These are phyloP conservation scores for Amaurobius ferox DNA, from an alignment of 2,888 invertebrate species.

Conservation along the genomic window DNA sequence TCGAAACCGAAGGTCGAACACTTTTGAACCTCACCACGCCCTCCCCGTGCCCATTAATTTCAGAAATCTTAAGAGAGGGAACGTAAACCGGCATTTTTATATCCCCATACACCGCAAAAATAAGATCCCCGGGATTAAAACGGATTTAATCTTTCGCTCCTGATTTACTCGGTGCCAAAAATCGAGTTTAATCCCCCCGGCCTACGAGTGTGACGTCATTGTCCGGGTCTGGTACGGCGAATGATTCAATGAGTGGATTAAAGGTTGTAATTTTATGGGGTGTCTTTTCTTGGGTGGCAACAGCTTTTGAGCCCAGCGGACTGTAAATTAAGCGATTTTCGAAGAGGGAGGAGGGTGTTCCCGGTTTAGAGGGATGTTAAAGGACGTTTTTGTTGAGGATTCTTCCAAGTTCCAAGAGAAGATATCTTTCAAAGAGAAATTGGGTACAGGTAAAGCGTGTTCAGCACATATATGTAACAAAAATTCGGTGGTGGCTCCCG, in stretches of 20 bases:
- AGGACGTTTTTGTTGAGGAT: slow-evolving; percentile 5
- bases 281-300: slow-evolving; percentile 54
- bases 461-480: too few species aligned
- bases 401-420: too few species aligned
- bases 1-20: slow-evolving; percentile 52
- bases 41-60: slow-evolving; percentile 50
- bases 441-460: too few species aligned
- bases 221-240: slow-evolving; percentile 26
- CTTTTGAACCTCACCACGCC: slow-evolving; percentile 45
- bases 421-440: too few species aligned
- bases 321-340: slow-evolving; percentile 68
- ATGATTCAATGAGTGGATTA: slow-evolving; percentile 72
- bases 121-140: slow-evolving; percentile 64
- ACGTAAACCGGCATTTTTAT: slow-evolving; percentile 51
- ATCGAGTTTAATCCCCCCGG: slow-evolving; percentile 45
- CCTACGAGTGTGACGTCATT: slow-evolving; percentile 50
- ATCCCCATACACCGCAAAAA: slow-evolving; percentile 51
- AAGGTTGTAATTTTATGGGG: slow-evolving; percentile 61
- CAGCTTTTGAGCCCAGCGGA: slow-evolving; percentile 52
- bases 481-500: too few species aligned
- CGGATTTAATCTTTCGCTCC: slow-evolving; percentile 30
- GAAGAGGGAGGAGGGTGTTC: slow-evolving; percentile 12
- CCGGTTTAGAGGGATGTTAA: too few species aligned
- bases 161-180: slow-evolving; percentile 37
- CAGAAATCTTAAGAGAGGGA: slow-evolving; percentile 25